Percentiles rank a stretch among this genome's conserved stretches.
Evolutionary conservation across 2,797 vertebrate species (phyloP).

Genomic region (Schizopygopsis malacanthus): DNA sequence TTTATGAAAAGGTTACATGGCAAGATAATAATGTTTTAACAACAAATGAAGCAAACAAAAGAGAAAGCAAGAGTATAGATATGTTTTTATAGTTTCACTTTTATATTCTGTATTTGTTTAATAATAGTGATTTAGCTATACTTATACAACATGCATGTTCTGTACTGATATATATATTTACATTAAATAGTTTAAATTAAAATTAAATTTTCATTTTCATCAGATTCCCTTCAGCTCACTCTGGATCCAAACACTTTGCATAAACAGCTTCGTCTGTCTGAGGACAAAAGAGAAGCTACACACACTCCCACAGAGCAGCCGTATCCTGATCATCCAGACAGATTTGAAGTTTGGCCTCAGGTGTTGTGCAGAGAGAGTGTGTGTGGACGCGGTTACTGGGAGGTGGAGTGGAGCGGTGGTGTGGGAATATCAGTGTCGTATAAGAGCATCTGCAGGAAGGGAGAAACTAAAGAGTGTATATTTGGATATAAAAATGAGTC

Average conservation of each 20-base stretch:
- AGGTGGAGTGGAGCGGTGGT: constrained; percentile 51
- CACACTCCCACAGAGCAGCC: background rate
- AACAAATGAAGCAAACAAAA: too few relatives aligned
- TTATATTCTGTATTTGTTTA: too few relatives aligned
- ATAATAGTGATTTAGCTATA: background rate
- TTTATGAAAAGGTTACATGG: too few relatives aligned
- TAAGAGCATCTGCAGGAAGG: constrained; percentile 51
- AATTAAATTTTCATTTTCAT: background rate
- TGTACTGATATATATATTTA: background rate
- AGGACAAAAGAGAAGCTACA: constrained; percentile 36
- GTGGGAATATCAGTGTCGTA: constrained; percentile 44
- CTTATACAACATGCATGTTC: background rate
- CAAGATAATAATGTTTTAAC: too few relatives aligned
- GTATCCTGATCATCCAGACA: constrained; percentile 41
- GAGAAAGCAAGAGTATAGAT: too few relatives aligned
- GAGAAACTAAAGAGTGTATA: constrained; percentile 47
- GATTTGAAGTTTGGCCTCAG: constrained; percentile 51
- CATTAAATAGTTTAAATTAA: background rate
- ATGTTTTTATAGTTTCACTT: too few relatives aligned
- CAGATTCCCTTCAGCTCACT: constrained; percentile 46
- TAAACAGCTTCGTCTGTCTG: constrained; percentile 32
- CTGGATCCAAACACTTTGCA: constrained; percentile 49
- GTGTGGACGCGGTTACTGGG: constrained; percentile 54
- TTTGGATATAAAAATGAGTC: constrained; percentile 43
- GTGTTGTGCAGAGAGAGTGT: constrained; percentile 50